These are phyloP conservation scores for Polypterus bichir DNA, from an alignment of 2,113 vertebrate genomes.

Conservation along the genomic window DNA sequence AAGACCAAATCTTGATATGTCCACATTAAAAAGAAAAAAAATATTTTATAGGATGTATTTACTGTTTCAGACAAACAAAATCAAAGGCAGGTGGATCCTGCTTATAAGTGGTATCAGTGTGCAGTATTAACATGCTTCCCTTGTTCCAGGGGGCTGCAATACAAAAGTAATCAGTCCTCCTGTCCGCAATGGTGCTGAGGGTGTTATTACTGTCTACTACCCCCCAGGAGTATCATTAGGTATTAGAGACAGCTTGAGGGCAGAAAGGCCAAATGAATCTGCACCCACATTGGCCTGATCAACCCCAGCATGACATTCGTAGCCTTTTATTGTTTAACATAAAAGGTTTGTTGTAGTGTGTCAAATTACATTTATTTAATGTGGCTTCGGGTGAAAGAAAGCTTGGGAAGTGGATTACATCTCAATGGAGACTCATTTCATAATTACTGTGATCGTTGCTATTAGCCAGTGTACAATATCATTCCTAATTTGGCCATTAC, in stretches of 20 bases:
- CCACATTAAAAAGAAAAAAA: too few species aligned
- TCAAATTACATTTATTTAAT: conserved; percentile 61
- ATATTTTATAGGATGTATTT: too few species aligned
- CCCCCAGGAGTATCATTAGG: conserved; percentile 54
- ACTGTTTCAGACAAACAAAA: conserved; percentile 18
- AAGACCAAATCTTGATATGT: too few species aligned
- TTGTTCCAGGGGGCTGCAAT: conserved; percentile 35
- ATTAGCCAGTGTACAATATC: conserved; percentile 66
- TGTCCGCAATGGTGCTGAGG: conserved; percentile 53
- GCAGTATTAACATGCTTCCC: conserved; percentile 52
- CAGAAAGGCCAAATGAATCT: conserved; percentile 38
- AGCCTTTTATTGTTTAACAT: conserved; percentile 67
- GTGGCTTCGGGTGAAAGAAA: conserved; percentile 24
- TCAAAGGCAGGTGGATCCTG: conserved; percentile 43
- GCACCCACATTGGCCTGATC: conserved; percentile 56
- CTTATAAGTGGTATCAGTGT: conserved; percentile 57
- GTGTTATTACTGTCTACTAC: conserved; percentile 29
- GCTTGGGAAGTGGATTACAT: conserved; percentile 30
- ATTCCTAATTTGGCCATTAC: conserved; percentile 67
- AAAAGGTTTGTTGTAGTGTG: conserved; percentile 68
- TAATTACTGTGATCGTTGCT: conserved; percentile 51
- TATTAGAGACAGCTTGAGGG: conserved; percentile 38
- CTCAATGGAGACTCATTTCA: conserved; percentile 40
- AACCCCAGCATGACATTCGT: conserved; percentile 52
- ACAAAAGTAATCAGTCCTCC: conserved; percentile 46